These are phyloP conservation scores for Halcyon chelicuti DNA, from an alignment of 2,797 vertebrate genomes.

Conservation along the genomic window DNA sequence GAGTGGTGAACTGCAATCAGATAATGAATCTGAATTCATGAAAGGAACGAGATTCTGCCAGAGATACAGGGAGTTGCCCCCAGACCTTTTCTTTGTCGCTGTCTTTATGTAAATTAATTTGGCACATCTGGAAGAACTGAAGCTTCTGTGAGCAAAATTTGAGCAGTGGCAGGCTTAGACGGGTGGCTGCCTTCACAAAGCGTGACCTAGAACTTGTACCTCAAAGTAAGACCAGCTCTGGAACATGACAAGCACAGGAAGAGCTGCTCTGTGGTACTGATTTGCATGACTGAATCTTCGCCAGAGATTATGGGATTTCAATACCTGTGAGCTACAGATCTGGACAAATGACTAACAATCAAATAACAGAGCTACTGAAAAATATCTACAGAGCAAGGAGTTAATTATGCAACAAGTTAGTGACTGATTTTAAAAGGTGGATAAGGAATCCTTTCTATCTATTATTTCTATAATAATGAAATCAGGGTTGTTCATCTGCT, in stretches of 20 bases:
- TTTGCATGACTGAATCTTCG: not conserved
- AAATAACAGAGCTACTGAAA: not conserved
- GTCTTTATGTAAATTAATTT: not conserved
- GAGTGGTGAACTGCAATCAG: not conserved
- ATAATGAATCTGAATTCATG: not conserved
- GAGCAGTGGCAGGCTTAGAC: not conserved
- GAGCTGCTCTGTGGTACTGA: not conserved
- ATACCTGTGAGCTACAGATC: not conserved
- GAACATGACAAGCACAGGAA: not conserved
- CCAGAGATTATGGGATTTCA: not conserved
- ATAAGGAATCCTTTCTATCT: not conserved
- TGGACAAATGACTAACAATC: not conserved
- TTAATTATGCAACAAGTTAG: not conserved
- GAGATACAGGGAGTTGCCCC: not conserved
- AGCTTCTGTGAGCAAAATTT: not conserved
- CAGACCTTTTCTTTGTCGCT: not conserved
- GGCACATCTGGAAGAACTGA: not conserved
- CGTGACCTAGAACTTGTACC: not conserved
- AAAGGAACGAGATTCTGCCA: not conserved
- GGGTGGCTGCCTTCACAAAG: not conserved
- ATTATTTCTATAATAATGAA: conserved; percentile 54
- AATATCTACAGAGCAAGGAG: not conserved
- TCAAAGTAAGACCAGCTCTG: not conserved
- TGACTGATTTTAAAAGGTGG: not conserved
- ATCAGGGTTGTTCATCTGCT: conserved; percentile 60